Percentiles rank a stretch among this genome's conserved stretches.
These are phyloP conservation scores for Lampropteryx suffumata DNA, from an alignment of 2,888 invertebrate genomes.

Conservation along the genomic window DNA sequence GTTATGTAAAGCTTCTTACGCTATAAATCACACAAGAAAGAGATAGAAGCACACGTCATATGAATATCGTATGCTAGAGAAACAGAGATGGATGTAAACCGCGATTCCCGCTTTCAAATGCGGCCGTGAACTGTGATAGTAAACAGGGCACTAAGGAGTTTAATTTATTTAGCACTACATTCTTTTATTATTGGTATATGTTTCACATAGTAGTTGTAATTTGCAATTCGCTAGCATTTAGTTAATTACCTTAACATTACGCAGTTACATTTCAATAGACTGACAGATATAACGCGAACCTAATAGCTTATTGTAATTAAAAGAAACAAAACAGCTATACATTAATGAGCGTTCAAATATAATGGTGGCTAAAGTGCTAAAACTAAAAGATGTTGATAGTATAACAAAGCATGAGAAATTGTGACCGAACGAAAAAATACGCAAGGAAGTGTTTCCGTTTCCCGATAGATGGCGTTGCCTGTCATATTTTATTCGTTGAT, in stretches of 20 bases:
- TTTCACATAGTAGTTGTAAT: conserved; percentile 27
- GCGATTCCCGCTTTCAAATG: conserved; percentile 40
- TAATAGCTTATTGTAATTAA: conserved; percentile 34
- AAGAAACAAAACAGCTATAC: conserved; percentile 27
- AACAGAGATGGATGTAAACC: conserved; percentile 40
- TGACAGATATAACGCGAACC: conserved; percentile 23
- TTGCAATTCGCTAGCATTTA: conserved; percentile 25
- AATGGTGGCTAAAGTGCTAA: conserved; percentile 31
- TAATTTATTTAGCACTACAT: conserved; percentile 50
- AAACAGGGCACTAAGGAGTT: conserved; percentile 58
- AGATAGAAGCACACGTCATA: conserved; percentile 40
- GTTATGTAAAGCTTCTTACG: conserved; percentile 61
- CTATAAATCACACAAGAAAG: conserved; percentile 67
- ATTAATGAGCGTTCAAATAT: conserved; percentile 28
- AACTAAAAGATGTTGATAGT: conserved; percentile 31
- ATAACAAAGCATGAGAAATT: conserved; percentile 29
- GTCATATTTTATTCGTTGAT: conserved; percentile 5
- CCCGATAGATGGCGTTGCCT: conserved; percentile 46
- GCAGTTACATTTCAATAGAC: conserved; percentile 15
- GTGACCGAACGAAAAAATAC: conserved; percentile 28
- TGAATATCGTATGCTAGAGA: conserved; percentile 29
- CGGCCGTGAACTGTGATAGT: conserved; percentile 71
- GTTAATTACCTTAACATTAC: conserved; percentile 14
- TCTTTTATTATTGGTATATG: conserved; percentile 43
- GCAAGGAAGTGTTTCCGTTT: conserved; percentile 30